phyloP scores from a whole-genome alignment of 1,140 invertebrate genomes.

The Caerostris extrusa region DNA sequence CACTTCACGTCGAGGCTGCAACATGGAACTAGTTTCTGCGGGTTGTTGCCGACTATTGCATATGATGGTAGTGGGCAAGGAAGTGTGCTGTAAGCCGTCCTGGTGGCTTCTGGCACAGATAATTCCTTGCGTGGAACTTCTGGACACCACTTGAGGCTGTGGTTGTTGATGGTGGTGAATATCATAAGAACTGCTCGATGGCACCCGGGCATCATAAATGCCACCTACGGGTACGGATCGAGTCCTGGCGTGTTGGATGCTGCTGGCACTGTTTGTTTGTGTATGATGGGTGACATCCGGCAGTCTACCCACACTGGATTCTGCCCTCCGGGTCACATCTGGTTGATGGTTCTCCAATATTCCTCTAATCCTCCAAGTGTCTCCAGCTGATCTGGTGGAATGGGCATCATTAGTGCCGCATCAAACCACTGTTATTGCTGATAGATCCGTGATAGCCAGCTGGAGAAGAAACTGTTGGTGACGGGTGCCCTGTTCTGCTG shows the following conservation, averaged over 20 bases:
- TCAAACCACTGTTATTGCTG: background rate
- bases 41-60: constrained; percentile 39
- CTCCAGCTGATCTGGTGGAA: constrained; percentile 72
- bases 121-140: constrained; percentile 72
- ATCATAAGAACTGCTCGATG: constrained; percentile 73
- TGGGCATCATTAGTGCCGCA: constrained; percentile 65
- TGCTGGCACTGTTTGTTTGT: constrained; percentile 5
- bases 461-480: background rate
- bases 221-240: constrained; percentile 71
- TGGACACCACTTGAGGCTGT: constrained; percentile 64
- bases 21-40: background rate
- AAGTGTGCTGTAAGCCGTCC: constrained; percentile 34
- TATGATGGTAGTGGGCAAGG: constrained; percentile 14
- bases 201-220: constrained; percentile 63
- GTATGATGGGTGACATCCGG: constrained; percentile 72
- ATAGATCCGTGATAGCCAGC: constrained; percentile 21
- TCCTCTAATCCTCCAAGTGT: constrained; percentile 73
- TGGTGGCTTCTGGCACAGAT: constrained; percentile 67
- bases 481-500: constrained; percentile 37
- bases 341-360: constrained; percentile 71
- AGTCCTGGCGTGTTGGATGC: constrained; percentile 72
- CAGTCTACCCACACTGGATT: constrained; percentile 50
- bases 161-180: constrained; percentile 57
- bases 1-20: constrained; percentile 12
- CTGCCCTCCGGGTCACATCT: constrained; percentile 68